Evolutionary conservation across 2,888 invertebrate species (phyloP).

Genomic region (Ectropis crepuscularia): DNA sequence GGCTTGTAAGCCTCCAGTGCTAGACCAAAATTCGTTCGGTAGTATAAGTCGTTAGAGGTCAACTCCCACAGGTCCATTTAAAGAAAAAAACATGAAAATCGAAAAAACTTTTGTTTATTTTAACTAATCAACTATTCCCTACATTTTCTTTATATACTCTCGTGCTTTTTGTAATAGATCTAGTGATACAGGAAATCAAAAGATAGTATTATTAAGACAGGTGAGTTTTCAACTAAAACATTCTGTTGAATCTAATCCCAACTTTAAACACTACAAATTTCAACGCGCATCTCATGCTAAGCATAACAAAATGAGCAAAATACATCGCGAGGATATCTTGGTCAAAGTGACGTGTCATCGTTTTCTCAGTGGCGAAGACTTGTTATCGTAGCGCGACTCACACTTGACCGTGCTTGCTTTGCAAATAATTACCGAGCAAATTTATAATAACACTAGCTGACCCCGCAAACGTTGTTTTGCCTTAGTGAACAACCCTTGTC

Average conservation of each 20-base stretch:
- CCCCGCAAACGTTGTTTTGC: too few species aligned
- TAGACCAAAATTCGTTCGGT: too few species aligned
- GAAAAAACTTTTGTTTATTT: too few species aligned
- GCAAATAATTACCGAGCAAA: conserved; percentile 42
- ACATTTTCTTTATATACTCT: too few species aligned
- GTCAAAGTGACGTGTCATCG: conserved; percentile 15
- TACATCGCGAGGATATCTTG: conserved; percentile 6
- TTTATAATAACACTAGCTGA: conserved; percentile 18
- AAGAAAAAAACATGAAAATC: too few species aligned
- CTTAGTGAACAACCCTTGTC: background rate
- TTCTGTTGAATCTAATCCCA: background rate
- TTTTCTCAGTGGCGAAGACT: conserved; percentile 17
- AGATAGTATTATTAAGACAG: too few species aligned
- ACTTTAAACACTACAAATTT: background rate
- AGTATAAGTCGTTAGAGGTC: too few species aligned
- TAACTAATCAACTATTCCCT: too few species aligned
- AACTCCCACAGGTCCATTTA: too few species aligned
- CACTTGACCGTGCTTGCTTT: conserved; percentile 32
- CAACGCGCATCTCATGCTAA: conserved; percentile 8
- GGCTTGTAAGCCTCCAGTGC: too few species aligned
- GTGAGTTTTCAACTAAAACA: background rate
- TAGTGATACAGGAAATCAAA: too few species aligned
- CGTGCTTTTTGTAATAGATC: too few species aligned
- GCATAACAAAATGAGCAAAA: conserved; percentile 15
- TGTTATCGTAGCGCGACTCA: conserved; percentile 27